Conservation (phyloP, 2,888 invertebrate species). For the Pheosia gnoma region DNA sequence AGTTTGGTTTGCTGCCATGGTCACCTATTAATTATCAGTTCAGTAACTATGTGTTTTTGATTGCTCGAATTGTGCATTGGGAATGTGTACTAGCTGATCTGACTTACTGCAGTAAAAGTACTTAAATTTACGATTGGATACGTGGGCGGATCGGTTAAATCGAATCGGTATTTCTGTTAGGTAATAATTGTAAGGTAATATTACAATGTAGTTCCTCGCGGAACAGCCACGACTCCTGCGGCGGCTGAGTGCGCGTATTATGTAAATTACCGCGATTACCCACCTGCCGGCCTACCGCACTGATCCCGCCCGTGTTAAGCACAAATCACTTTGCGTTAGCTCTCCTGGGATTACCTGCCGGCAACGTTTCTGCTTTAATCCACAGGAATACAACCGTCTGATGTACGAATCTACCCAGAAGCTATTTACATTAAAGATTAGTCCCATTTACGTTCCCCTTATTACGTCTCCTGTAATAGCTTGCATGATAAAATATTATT, state of each 20-base stretch:
- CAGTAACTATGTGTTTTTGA: no score
- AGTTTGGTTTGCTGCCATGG: conserved; percentile 18
- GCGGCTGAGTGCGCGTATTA: conserved; percentile 33
- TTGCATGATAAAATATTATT: background rate
- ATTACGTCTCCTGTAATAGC: conserved; percentile 15
- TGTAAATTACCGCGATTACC: conserved; percentile 50
- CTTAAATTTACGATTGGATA: no score
- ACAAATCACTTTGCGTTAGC: conserved; percentile 48
- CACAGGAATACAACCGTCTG: conserved; percentile 24
- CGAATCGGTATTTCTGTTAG: background rate
- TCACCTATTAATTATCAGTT: background rate
- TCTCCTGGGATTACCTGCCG: conserved; percentile 29
- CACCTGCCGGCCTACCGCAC: conserved; percentile 35
- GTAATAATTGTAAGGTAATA: conserved; percentile 13
- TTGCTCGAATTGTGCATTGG: no score
- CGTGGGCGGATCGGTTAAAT: no score
- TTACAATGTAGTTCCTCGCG: conserved; percentile 11
- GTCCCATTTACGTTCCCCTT: conserved; percentile 4
- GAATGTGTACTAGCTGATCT: no score
- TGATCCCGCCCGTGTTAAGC: conserved; percentile 40
- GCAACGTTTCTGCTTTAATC: conserved; percentile 34
- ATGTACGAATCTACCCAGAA: conserved; percentile 11
- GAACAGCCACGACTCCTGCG: conserved; percentile 15
- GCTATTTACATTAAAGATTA: conserved; percentile 18
- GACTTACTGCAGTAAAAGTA: no score